A percentile compares a stretch with the other conserved stretches of the same genome.
These are phyloP conservation scores for Datnioides undecimradiatus DNA, from an alignment of 2,113 vertebrate species.

Conservation along the genomic window DNA sequence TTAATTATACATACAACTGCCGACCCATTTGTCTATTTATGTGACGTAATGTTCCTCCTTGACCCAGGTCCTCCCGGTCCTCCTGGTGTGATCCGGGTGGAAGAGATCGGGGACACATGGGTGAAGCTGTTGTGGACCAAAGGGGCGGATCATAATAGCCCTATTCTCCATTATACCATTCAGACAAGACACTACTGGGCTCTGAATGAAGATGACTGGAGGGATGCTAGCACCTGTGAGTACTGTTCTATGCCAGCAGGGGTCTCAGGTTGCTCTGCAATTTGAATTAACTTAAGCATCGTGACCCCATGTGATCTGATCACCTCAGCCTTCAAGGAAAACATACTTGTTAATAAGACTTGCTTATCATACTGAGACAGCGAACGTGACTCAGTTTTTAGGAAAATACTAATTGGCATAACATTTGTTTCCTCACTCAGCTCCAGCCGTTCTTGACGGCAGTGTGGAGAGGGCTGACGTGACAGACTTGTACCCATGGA, in stretches of 20 bases:
- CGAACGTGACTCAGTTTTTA: not conserved
- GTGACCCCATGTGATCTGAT: not conserved
- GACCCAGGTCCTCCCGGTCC: slow-evolving; percentile 92
- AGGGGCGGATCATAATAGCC: slow-evolving; percentile 93
- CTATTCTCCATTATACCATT: slow-evolving; percentile 92
- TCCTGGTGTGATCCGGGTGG: slow-evolving; percentile 92
- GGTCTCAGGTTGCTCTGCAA: not conserved
- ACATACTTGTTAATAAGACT: not conserved
- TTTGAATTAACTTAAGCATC: not conserved
- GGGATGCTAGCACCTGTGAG: slow-evolving; percentile 91
- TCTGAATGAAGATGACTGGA: slow-evolving; percentile 93
- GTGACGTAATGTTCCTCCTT: not conserved
- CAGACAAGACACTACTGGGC: slow-evolving; percentile 88
- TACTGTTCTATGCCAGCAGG: slow-evolving; percentile 48
- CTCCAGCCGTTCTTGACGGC: slow-evolving; percentile 90
- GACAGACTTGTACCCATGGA: slow-evolving; percentile 94
- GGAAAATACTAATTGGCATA: not conserved
- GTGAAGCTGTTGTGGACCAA: slow-evolving; percentile 92
- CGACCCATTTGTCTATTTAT: not conserved
- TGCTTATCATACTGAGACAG: not conserved
- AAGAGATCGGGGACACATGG: slow-evolving; percentile 90
- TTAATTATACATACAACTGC: not conserved
- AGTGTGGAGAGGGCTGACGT: slow-evolving; percentile 89
- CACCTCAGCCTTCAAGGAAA: not conserved
- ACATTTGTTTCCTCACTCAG: slow-evolving; percentile 76